A percentile compares a stretch with the other conserved stretches of the same genome.
Evolutionary conservation across 2,113 vertebrate species (phyloP).

Genomic region (Hypomesus transpacificus): DNA sequence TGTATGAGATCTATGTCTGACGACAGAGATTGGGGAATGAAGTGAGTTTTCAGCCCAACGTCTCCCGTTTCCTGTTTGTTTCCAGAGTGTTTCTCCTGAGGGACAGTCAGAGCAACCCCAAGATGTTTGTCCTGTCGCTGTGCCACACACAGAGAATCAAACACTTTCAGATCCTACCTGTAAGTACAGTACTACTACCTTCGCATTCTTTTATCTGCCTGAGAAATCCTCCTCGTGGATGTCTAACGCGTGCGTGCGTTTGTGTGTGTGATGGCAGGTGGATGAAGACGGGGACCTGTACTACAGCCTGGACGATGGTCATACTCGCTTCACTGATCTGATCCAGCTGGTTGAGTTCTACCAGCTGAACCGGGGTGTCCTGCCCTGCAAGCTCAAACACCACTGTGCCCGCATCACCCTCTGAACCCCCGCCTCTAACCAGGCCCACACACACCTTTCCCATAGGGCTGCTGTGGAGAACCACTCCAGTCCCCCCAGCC

Average conservation of each 20-base stretch:
- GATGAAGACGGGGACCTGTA: constrained; percentile 87
- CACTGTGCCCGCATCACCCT: constrained; percentile 85
- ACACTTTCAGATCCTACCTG: constrained; percentile 96
- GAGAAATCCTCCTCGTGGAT: not conserved
- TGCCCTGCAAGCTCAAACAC: constrained; percentile 95
- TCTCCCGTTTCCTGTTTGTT: constrained; percentile 26
- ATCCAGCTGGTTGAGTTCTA: constrained; percentile 98
- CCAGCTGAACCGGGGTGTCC: constrained; percentile 90
- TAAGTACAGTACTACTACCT: constrained; percentile 71
- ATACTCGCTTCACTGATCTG: constrained; percentile 93
- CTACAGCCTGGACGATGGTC: constrained; percentile 92
- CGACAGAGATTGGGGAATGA: too few species aligned
- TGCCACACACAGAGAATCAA: constrained; percentile 96
- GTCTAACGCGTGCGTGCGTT: not conserved
- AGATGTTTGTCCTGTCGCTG: constrained; percentile 93
- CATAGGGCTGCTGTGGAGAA: constrained; percentile 42
- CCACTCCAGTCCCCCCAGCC: constrained; percentile 24
- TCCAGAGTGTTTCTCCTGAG: constrained; percentile 92
- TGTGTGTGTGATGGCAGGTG: constrained; percentile 66
- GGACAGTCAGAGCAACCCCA: constrained; percentile 97
- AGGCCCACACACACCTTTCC: constrained; percentile 39
- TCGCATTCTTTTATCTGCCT: not conserved
- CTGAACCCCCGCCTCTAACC: constrained; percentile 23
- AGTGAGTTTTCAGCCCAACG: too few species aligned
- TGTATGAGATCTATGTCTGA: too few species aligned